Conservation (phyloP, 2,888 invertebrate species). For the Eurytoma californica region DNA sequence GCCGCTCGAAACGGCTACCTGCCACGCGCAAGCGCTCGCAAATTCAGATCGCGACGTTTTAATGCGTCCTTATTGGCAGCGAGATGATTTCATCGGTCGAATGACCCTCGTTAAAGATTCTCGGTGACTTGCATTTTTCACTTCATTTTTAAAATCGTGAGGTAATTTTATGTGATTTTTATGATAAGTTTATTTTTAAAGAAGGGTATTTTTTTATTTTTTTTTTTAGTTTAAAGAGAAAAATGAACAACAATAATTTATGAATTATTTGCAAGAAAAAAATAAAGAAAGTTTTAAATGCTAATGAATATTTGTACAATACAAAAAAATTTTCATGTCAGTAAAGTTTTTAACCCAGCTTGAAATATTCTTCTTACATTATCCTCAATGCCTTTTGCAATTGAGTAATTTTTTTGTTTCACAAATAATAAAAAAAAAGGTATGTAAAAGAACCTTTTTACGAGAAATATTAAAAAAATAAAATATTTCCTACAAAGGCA, state of each 20-base stretch:
- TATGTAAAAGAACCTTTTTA: not conserved
- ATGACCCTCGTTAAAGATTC: not conserved
- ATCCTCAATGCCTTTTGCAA: not conserved
- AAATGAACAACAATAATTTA: too few relatives aligned
- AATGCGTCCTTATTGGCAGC: not conserved
- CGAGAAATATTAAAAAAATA: not conserved
- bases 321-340: not conserved
- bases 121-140: too few relatives aligned
- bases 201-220: too few relatives aligned
- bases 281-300: too few relatives aligned
- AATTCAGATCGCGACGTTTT: slow-evolving; percentile 26
- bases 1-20: slow-evolving; percentile 57
- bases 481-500: too few relatives aligned
- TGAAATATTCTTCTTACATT: not conserved
- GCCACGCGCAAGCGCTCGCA: slow-evolving; percentile 59
- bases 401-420: not conserved
- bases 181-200: too few relatives aligned
- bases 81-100: too few relatives aligned
- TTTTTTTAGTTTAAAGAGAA: too few relatives aligned
- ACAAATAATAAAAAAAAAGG: not conserved
- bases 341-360: not conserved
- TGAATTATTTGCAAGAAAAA: too few relatives aligned
- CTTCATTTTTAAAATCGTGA: too few relatives aligned
- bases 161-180: too few relatives aligned
- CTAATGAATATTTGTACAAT: not conserved